Percentiles rank a stretch among this genome's conserved stretches.
Conservation (phyloP, 2,888 invertebrate genomes). For the Eledone cirrhosa region DNA sequence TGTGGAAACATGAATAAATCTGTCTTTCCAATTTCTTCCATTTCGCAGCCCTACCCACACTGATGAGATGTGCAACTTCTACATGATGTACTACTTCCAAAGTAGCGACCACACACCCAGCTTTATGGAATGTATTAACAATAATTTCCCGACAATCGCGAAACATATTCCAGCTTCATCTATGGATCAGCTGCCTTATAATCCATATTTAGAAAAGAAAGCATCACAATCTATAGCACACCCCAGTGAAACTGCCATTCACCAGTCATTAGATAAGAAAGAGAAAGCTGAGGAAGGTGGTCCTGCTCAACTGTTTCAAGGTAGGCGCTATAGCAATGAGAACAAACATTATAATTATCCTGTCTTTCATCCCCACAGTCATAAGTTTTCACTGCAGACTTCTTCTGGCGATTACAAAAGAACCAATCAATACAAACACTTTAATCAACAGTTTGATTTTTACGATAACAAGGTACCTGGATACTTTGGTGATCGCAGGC, state of each 20-base stretch:
- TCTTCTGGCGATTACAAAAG: no score
- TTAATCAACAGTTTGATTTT: not conserved
- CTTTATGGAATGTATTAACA: conserved; percentile 44
- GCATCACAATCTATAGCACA: conserved; percentile 50
- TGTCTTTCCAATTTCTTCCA: not conserved
- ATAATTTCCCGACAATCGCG: conserved; percentile 50
- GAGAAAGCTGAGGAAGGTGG: not conserved
- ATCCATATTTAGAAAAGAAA: conserved; percentile 63
- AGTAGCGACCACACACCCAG: conserved; percentile 37
- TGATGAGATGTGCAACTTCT: conserved; percentile 68
- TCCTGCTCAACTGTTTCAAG: not conserved
- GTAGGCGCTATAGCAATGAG: no score
- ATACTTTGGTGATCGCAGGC: not conserved
- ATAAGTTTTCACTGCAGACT: no score
- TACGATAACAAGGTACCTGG: not conserved
- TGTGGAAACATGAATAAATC: not conserved
- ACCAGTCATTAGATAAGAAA: no score
- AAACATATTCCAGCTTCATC: conserved; percentile 64
- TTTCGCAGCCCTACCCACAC: conserved; percentile 55
- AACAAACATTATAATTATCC: no score
- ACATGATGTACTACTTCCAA: conserved; percentile 67
- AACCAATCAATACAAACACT: not conserved
- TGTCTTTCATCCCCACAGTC: no score
- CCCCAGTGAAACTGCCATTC: no score
- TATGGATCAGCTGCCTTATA: conserved; percentile 68